Evolutionary conservation across 2,888 invertebrate genomes (phyloP).

Genomic region (Caenorhabditis drosophilae): DNA sequence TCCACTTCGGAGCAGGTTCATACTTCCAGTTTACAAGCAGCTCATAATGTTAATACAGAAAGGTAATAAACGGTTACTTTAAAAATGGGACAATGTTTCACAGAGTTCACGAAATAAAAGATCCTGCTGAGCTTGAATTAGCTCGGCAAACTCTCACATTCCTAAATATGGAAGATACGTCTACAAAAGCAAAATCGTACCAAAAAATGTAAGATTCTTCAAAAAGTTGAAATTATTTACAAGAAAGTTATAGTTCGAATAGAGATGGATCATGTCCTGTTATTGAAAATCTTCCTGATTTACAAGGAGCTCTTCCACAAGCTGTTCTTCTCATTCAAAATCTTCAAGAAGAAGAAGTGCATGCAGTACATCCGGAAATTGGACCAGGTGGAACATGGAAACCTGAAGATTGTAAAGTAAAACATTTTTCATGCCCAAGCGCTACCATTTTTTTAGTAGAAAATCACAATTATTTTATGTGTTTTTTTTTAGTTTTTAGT

Average conservation of each 20-base stretch:
- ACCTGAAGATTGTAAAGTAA: conserved; percentile 64
- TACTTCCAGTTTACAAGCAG: conserved; percentile 3
- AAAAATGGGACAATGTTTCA: not conserved
- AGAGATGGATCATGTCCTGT: conserved; percentile 42
- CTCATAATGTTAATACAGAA: conserved; percentile 15
- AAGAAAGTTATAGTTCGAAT: conserved; percentile 27
- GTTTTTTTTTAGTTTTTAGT: too few relatives aligned
- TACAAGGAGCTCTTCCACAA: conserved; percentile 53
- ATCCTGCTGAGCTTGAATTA: conserved; percentile 31
- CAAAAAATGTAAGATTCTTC: conserved; percentile 16
- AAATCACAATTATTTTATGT: too few relatives aligned
- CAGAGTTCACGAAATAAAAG: conserved; percentile 14
- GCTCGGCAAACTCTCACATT: conserved; percentile 38
- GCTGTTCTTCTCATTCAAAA: conserved; percentile 65
- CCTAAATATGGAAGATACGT: conserved; percentile 34
- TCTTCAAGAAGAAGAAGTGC: conserved; percentile 54
- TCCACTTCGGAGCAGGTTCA: conserved; percentile 25
- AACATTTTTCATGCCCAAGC: not conserved
- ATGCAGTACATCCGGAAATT: conserved; percentile 56
- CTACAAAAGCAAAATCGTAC: conserved; percentile 14
- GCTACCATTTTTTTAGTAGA: not conserved
- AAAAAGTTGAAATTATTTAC: not conserved
- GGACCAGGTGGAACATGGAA: conserved; percentile 65
- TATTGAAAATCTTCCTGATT: conserved; percentile 43
- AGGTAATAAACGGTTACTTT: not conserved